Evolutionary conservation across 1,140 invertebrate species (phyloP).

Genomic region (Eueides isabella): DNA sequence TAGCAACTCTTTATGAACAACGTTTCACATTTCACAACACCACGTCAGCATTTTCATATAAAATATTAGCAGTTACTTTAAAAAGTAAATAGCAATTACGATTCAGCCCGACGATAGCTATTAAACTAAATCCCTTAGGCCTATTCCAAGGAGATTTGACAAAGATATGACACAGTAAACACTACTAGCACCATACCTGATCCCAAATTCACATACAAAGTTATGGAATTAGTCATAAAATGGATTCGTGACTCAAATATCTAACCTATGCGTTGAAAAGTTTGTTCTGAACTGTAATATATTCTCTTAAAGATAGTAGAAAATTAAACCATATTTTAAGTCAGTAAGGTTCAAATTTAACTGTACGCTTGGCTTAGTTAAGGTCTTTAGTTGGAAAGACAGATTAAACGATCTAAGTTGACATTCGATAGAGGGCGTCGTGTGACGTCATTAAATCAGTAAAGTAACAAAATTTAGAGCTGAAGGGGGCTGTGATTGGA

Average conservation of each 20-base stretch:
- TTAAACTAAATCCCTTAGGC: constrained; percentile 67
- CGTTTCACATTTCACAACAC: no score
- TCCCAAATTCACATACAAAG: constrained; percentile 79
- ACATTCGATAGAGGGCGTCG: constrained; percentile 78
- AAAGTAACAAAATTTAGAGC: constrained; percentile 73
- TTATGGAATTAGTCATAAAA: constrained; percentile 82
- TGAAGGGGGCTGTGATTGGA: constrained; percentile 60
- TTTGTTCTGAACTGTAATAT: neutral
- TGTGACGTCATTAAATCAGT: constrained; percentile 81
- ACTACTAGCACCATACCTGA: constrained; percentile 65
- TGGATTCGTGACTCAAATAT: constrained; percentile 81
- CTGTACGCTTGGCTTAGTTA: constrained; percentile 13
- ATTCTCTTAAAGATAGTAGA: neutral
- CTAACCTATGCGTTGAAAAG: constrained; percentile 66
- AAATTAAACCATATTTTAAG: constrained; percentile 20
- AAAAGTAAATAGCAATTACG: constrained; percentile 29
- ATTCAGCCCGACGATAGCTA: constrained; percentile 37
- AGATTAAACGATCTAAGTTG: constrained; percentile 62
- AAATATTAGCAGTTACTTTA: constrained; percentile 14
- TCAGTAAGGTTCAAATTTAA: constrained; percentile 30
- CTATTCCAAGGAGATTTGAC: constrained; percentile 53
- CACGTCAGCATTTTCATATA: neutral
- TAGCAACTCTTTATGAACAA: no score
- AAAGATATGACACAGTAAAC: constrained; percentile 71
- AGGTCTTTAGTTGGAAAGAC: constrained; percentile 25